Conservation (phyloP, 2,113 vertebrate species). For the Boulengerochromis microlepis region DNA sequence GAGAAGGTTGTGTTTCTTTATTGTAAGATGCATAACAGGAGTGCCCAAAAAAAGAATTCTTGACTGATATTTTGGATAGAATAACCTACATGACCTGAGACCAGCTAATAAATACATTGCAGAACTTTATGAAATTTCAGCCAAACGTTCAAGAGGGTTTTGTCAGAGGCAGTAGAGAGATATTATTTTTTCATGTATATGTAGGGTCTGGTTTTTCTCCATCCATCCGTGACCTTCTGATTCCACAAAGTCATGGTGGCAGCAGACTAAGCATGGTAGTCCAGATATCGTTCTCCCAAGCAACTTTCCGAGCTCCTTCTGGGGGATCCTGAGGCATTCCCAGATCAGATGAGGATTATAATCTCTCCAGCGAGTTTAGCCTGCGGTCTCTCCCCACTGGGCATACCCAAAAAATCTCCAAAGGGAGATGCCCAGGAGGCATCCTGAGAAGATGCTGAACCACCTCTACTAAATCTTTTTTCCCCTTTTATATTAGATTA, state of each 20-base stretch:
- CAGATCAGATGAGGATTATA: neutral
- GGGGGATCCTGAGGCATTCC: neutral
- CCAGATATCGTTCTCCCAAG: neutral
- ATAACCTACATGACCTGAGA: neutral
- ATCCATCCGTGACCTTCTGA: no score
- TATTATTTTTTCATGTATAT: neutral
- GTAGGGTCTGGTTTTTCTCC: neutral
- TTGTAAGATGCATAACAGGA: neutral
- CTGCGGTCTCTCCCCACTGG: rapidly evolving
- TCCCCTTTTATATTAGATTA: neutral
- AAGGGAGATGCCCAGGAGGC: neutral
- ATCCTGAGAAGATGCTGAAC: neutral
- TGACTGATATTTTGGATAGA: neutral
- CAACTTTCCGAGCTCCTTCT: neutral
- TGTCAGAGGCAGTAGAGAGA: neutral
- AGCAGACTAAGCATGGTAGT: neutral
- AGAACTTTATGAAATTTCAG: neutral
- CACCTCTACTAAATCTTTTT: neutral
- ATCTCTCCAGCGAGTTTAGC: neutral
- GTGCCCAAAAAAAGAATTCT: neutral
- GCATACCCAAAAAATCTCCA: neutral
- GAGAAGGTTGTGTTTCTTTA: rapidly evolving
- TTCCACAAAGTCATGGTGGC: neutral
- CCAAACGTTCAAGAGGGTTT: neutral
- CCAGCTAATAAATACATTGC: neutral